A percentile compares a stretch with the other conserved stretches of the same genome.
phyloP scores from a whole-genome alignment of 1,140 invertebrate genomes.

The Nautilus pompilius region DNA sequence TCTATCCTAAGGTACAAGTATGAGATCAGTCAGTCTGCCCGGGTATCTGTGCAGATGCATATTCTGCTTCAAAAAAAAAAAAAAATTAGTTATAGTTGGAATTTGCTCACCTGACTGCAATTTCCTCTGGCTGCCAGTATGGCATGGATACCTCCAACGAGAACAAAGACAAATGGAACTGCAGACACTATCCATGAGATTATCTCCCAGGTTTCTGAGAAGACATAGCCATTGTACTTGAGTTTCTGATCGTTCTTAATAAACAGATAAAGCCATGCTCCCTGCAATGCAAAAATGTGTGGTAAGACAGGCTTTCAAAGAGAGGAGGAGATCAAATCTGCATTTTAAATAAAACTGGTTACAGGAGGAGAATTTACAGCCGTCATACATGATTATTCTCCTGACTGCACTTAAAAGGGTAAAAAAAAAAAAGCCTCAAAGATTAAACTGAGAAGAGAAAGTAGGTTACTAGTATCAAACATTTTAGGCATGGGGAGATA shows the following conservation, averaged over 20 bases:
- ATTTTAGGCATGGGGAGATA: neutral
- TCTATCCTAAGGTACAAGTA: too few relatives aligned
- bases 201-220: constrained; percentile 21
- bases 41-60: too few relatives aligned
- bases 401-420: neutral
- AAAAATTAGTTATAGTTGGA: too few relatives aligned
- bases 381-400: neutral
- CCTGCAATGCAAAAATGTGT: too few relatives aligned
- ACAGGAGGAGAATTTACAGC: neutral
- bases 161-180: constrained; percentile 29
- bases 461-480: neutral
- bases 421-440: neutral
- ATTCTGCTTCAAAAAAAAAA: too few relatives aligned
- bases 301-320: too few relatives aligned
- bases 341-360: too few relatives aligned
- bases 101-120: neutral
- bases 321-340: too few relatives aligned
- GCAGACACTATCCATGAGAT: constrained; percentile 31
- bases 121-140: constrained; percentile 19
- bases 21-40: too few relatives aligned
- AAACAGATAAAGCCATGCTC: constrained; percentile 25
- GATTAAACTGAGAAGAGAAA: neutral
- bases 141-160: constrained; percentile 28
- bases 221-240: constrained; percentile 8
- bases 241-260: constrained; percentile 13